These are phyloP conservation scores for Gymnorhina tibicen DNA, from an alignment of 2,113 vertebrate species.

Conservation along the genomic window DNA sequence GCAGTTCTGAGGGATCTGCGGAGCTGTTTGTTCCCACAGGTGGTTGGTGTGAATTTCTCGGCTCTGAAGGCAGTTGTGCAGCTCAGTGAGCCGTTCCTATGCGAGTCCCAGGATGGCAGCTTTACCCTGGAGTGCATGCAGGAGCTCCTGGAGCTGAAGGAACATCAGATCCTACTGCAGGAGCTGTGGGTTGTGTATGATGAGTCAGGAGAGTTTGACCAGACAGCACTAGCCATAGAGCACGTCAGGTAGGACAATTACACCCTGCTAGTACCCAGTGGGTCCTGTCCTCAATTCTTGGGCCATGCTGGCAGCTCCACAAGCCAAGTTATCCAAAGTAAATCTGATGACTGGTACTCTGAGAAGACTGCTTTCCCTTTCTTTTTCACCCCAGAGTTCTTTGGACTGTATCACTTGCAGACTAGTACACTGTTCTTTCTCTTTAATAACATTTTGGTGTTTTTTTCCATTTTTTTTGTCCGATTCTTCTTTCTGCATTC, in stretches of 20 bases:
- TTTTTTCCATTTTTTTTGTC: neutral
- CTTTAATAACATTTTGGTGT: neutral
- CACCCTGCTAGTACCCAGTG: neutral
- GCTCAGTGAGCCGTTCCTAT: slow-evolving; percentile 79
- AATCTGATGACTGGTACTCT: neutral
- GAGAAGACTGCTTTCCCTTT: neutral
- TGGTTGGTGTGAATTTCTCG: slow-evolving; percentile 77
- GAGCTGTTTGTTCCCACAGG: slow-evolving; percentile 66
- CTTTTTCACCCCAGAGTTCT: neutral
- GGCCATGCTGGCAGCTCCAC: neutral
- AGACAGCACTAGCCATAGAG: slow-evolving; percentile 88
- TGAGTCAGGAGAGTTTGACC: slow-evolving; percentile 85
- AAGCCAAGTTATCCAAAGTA: neutral
- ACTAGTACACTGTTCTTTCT: neutral
- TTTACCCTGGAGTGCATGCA: slow-evolving; percentile 78
- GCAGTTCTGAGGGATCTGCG: neutral
- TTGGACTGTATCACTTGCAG: neutral
- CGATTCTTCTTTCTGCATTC: neutral
- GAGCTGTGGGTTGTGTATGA: slow-evolving; percentile 87
- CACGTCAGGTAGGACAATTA: slow-evolving; percentile 83
- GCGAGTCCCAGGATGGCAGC: slow-evolving; percentile 74
- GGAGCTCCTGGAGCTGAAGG: slow-evolving; percentile 82
- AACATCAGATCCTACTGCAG: slow-evolving; percentile 78
- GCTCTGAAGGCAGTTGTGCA: slow-evolving; percentile 81
- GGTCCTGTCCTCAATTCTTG: neutral